Evolutionary conservation across 2,888 invertebrate genomes (phyloP).

Genomic region (Drosophila histrio): DNA sequence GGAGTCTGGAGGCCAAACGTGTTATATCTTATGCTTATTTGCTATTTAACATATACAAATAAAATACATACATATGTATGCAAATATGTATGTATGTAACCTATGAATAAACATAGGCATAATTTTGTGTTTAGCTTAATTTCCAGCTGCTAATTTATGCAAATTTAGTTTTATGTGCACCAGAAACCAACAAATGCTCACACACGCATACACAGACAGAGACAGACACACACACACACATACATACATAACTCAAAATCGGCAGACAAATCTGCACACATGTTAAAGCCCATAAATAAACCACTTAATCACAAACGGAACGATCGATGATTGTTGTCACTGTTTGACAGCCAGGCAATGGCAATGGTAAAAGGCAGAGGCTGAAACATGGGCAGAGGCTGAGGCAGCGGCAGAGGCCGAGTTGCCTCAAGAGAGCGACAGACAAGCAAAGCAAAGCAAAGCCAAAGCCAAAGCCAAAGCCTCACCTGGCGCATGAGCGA

Average conservation of each 20-base stretch:
- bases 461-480: conserved; percentile 42
- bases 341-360: conserved; percentile 79
- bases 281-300: conserved; percentile 83
- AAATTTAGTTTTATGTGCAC: conserved; percentile 58
- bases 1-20: conserved; percentile 32
- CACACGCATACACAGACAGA: conserved; percentile 9
- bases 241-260: conserved; percentile 76
- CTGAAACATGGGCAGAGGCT: conserved; percentile 15
- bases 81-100: conserved; percentile 14
- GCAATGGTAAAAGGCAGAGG: conserved; percentile 50
- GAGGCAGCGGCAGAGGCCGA: conserved; percentile 4
- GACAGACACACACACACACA: conserved; percentile 12
- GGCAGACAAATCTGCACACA: conserved; percentile 83
- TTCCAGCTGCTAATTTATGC: conserved; percentile 76
- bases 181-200: conserved; percentile 4
- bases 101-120: conserved; percentile 52
- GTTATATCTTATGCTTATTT: conserved; percentile 43
- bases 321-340: conserved; percentile 83
- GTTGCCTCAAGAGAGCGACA: conserved; percentile 52
- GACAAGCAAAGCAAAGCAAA: conserved; percentile 61
- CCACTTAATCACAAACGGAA: conserved; percentile 84
- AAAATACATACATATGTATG: conserved; percentile 26
- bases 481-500: conserved; percentile 65
- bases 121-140: conserved; percentile 67
- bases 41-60: too few relatives aligned